Evolutionary conservation across 2,113 vertebrate species (phyloP).

Genomic region (Pelvicachromis taeniatus): DNA sequence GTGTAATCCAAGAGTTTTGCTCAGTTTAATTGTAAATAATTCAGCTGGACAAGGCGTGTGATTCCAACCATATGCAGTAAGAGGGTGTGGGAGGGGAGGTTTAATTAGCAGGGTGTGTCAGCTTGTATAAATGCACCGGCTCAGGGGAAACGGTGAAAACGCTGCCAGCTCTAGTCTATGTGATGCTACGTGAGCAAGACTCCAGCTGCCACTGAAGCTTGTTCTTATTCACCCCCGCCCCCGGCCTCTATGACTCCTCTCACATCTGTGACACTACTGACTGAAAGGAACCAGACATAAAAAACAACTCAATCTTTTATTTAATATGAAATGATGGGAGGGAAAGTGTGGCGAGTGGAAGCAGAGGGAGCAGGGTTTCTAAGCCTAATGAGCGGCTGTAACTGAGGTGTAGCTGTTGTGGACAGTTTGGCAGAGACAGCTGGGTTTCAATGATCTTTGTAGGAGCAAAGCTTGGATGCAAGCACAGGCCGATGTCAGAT

Average conservation of each 20-base stretch:
- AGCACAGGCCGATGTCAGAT: background rate
- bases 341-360: background rate
- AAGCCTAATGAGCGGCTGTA: background rate
- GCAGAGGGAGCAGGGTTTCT: background rate
- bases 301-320: background rate
- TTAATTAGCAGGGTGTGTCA: constrained; percentile 30
- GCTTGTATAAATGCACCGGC: background rate
- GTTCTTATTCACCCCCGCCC: background rate
- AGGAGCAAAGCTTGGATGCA: background rate
- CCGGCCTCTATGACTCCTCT: background rate
- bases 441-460: background rate
- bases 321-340: background rate
- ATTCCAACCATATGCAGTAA: constrained; percentile 38
- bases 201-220: background rate
- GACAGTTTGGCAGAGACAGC: background rate
- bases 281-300: background rate
- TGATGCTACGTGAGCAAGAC: background rate
- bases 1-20: background rate
- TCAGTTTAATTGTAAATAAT: background rate
- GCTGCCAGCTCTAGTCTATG: background rate
- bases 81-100: constrained; percentile 24
- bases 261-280: background rate
- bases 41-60: background rate
- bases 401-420: background rate
- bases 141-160: background rate